These are phyloP conservation scores for Drosophila teissieri DNA, from an alignment of 1,140 invertebrate species.

Conservation along the genomic window DNA sequence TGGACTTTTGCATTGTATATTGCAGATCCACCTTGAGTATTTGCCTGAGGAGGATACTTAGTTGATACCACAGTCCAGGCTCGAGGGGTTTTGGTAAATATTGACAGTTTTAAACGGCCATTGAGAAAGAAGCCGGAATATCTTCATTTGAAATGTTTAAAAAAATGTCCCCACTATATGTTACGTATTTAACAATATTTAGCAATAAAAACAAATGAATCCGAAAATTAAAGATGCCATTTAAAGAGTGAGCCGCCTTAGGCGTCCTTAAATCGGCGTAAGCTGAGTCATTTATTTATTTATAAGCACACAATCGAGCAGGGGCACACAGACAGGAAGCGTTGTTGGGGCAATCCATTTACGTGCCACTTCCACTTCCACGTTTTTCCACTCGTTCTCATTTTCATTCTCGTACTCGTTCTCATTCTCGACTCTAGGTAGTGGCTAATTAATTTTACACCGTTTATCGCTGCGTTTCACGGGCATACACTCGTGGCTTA, in stretches of 20 bases:
- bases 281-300: conserved; percentile 70
- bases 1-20: neutral
- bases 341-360: conserved; percentile 28
- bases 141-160: neutral
- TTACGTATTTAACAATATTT: too few species aligned
- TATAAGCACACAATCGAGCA: conserved; percentile 55
- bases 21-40: conserved; percentile 11
- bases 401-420: conserved; percentile 9
- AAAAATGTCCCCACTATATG: neutral
- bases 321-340: conserved; percentile 45
- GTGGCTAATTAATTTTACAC: conserved; percentile 80
- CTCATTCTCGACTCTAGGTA: conserved; percentile 19
- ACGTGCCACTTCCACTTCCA: conserved; percentile 33
- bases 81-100: neutral
- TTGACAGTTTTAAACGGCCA: neutral
- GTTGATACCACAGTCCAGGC: neutral
- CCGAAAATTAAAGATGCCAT: neutral
- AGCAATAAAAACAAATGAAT: neutral
- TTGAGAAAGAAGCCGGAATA: neutral
- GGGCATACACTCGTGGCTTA: conserved; percentile 56
- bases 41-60: neutral
- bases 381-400: conserved; percentile 4
- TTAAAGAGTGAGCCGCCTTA: conserved; percentile 23
- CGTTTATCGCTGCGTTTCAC: conserved; percentile 75
- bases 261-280: conserved; percentile 27